A percentile compares a stretch with the other conserved stretches of the same genome.
Evolutionary conservation across 2,797 vertebrate species (phyloP).

Genomic region (Onychomys leucogaster): DNA sequence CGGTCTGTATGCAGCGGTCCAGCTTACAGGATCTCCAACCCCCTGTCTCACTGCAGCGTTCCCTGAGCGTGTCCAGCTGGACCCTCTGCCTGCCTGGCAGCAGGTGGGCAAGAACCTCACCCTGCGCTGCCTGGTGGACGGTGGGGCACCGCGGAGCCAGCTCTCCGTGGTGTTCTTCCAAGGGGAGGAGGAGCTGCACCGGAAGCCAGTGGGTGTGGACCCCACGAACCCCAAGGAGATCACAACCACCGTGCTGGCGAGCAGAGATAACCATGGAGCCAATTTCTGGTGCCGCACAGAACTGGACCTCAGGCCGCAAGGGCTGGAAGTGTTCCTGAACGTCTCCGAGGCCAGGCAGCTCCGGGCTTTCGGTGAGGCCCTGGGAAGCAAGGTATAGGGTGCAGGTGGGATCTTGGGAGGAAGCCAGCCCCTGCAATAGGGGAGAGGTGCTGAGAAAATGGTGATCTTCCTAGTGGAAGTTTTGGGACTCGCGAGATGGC

Average conservation of each 20-base stretch:
- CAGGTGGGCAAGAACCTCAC: not conserved
- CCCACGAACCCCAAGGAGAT: rapidly evolving
- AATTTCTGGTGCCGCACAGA: slow-evolving; percentile 69
- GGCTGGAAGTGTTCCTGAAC: not conserved
- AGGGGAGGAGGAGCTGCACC: not conserved
- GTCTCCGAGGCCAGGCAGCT: slow-evolving; percentile 5
- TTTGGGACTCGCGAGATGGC: not conserved
- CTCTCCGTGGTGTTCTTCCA: slow-evolving; percentile 51
- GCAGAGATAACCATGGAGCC: not conserved
- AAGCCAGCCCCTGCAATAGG: not conserved
- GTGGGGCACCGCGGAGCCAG: not conserved
- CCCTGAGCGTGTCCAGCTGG: not conserved
- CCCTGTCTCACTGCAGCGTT: slow-evolving; percentile 21
- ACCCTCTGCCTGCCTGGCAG: not conserved
- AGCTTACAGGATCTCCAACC: not conserved
- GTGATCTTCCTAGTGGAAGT: not conserved
- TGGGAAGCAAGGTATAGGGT: too few species aligned
- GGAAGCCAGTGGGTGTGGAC: rapidly evolving
- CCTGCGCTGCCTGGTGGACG: not conserved
- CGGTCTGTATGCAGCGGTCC: not conserved
- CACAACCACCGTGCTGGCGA: rapidly evolving
- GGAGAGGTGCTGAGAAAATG: not conserved
- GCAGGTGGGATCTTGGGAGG: not conserved
- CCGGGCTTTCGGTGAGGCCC: slow-evolving; percentile 71
- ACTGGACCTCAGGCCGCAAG: slow-evolving; percentile 69